Base-by-base conservation (phyloP, 2,888 invertebrate species). In the Allophyes oxyacanthae region DNA sequence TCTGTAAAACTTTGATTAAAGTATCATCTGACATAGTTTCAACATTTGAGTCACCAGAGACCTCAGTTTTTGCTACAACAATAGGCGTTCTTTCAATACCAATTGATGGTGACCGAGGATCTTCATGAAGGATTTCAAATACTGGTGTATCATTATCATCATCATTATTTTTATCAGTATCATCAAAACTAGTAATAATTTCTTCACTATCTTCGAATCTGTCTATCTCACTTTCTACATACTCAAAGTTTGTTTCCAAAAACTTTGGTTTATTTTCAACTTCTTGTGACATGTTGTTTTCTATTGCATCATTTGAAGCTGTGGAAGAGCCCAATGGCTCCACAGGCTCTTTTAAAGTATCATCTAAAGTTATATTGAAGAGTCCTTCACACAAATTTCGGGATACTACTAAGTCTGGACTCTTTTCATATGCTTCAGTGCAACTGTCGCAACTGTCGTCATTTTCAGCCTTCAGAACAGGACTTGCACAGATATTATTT, bases 221-320 rank as follows among this genome's bases (percentile, higher is more conserved):
- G 9, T 87, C 83, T 37, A 4, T 28, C 6, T 82, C 79, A 67
- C 43, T 68, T 81, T 95, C 95, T 30, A 94, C 81, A 86, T 89
- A 95, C 73, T 95, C 95, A 85, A 95, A 94, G 83, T 95, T 95
- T 14, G 95, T 95, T 87, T 95, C 95, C 62, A 95, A 82, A 33
- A 95, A 82, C 37, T 87, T 88, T 38, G 92, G 89, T 60, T 93
- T 93, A 38, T 66, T 15, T 50, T 85, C 84, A 54, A 81, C 72
- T 64, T 66, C 78, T 64, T 77, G 81, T 33, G 80, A 86, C 45
- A 85, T 88, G 71, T 90, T 81, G 51, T 85, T 80, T 81, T 92
- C 87, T 75, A 90, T 85, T 13, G 85, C 85, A 56, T 92, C 91
- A 82, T 87, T 86, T 6, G 90, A 91, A 60, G 87, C 89, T 55